phyloP scores from a whole-genome alignment of 2,113 vertebrate genomes.

The Phalacrocorax pelagicus region DNA sequence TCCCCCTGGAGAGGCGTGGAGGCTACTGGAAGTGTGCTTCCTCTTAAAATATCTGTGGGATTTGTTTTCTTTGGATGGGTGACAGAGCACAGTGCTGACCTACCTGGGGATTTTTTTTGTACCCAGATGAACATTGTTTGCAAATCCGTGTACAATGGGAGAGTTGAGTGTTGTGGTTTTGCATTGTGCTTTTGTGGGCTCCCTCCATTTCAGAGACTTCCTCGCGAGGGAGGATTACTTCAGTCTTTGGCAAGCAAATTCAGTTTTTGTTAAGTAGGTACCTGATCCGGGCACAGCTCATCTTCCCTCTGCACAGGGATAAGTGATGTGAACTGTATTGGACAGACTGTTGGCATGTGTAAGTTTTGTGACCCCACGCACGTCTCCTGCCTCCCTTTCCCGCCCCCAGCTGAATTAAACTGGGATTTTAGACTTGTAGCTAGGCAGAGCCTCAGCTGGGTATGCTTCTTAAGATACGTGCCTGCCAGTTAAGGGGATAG shows the following conservation, averaged over 20 bases:
- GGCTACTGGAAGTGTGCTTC: background rate
- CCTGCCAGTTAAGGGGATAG: background rate
- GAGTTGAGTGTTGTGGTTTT: conserved; percentile 10
- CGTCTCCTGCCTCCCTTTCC: fast-evolving
- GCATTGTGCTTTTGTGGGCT: background rate
- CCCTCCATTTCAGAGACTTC: background rate
- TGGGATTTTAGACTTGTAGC: background rate
- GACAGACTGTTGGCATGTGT: background rate
- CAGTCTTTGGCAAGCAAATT: background rate
- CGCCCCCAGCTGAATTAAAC: background rate
- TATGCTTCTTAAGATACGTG: background rate
- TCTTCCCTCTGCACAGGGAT: background rate
- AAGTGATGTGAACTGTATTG: background rate
- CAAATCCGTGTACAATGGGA: background rate
- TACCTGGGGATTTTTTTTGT: background rate
- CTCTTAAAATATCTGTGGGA: conserved; percentile 1
- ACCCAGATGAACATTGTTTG: background rate
- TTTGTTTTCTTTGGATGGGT: background rate
- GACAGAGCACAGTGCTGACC: background rate
- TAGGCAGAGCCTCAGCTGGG: background rate
- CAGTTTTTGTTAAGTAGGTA: background rate
- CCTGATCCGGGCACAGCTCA: background rate
- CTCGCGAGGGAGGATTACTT: background rate
- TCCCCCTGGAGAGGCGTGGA: background rate
- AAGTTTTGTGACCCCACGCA: fast-evolving